Evolutionary conservation across 2,113 vertebrate genomes (phyloP), one percentile per base, ranked within the genome.

Genomic region (Syngnathus scovelli): DNA sequence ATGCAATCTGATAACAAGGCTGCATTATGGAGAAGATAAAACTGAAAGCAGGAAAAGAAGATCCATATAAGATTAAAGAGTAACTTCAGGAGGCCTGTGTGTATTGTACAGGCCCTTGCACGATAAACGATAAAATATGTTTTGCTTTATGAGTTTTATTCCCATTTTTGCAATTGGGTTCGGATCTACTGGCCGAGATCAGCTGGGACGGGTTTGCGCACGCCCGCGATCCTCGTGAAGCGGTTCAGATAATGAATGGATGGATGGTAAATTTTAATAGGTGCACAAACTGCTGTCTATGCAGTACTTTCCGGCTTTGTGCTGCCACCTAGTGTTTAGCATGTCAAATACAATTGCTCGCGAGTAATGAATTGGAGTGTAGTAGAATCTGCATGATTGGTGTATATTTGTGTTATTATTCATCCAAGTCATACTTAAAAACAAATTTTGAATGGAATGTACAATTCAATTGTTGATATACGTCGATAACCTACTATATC

Each of bases 271-370:
- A 33, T 33, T 33, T 33, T 33, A 33, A 33, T 33, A 33, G 3
- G 3, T 33, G 52, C 12, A 23, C 11, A 21, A 52, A 52, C 19
- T 21, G 49, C 2, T 33, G 27, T 33, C 27, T 3, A 3, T 43
- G 36, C 10, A 46, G 54, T 56, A 23, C 8, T 52, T 2, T 71
- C 23, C 6, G 61, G 70, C 18, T 72, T 41, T 78, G 19, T 70
- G 60, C 71, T 78, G 1, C 79, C 80, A 68, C 67, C 86, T 83
- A 80, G 72, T 72, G 84, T 66, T 58, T 4, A 1, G 21, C 8
- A 10, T 21, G 49, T 52, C 7, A n/a, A 52, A 52, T 52, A 21
- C n/a, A 52, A 19, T n/a, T 8, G 7, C 48, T 49, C 6, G 48
- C 12, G 11, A 48, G 65, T 16, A 19, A 12, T 33, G 7, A 15